Evolutionary conservation across 2,888 invertebrate genomes (phyloP), one percentile per base, ranked within the genome.

Genomic region (Oeneis ivallda): DNA sequence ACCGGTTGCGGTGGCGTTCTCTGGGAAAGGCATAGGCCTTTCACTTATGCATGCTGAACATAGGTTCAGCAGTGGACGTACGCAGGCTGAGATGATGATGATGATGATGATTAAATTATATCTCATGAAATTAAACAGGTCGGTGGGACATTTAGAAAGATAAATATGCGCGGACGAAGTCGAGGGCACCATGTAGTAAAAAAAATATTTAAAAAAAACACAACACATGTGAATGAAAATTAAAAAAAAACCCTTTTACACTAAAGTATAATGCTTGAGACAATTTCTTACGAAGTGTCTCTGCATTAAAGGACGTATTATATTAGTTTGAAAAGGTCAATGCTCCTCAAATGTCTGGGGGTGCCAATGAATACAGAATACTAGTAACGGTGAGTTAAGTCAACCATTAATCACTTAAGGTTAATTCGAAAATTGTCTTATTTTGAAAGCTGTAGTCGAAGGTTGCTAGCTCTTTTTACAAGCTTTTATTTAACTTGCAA

Each of bases 251-350:
- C 26, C 6, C 10, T 37, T 26, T 53, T 53, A 7, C 15, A 37
- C 4, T 53, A 4, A 15, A 53, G 34, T 34, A n/a, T 54, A 39
- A 54, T 17, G 17, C 9, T 39, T 5, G 39, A 17, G 17, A 39
- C 17, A 37, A 54, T 39, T 54, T 15, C 10, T 54, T 39, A 41
- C 17, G 47, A 49, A 56, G 45, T 47, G 37, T 56, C 39, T 26
- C 47, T 17, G 15, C 45, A 43, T 32, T 45, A 37, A 45, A 58
- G 39, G 34, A 50, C 37, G 19, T 34, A 57, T 43, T 64, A 37
- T 58, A 52, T 58, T 64, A 15, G 57, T n/a, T 49, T 49, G 11
- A 6, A 63, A 26, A 41, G 57, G 49, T 63, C 57, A 32, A n/a
- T 17, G 32, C 43, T 45, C 43, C 5, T 45, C 43, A 49, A 34